These are phyloP conservation scores for Kryptolebias marmoratus DNA, from an alignment of 2,113 vertebrate genomes.

Conservation along the genomic window DNA sequence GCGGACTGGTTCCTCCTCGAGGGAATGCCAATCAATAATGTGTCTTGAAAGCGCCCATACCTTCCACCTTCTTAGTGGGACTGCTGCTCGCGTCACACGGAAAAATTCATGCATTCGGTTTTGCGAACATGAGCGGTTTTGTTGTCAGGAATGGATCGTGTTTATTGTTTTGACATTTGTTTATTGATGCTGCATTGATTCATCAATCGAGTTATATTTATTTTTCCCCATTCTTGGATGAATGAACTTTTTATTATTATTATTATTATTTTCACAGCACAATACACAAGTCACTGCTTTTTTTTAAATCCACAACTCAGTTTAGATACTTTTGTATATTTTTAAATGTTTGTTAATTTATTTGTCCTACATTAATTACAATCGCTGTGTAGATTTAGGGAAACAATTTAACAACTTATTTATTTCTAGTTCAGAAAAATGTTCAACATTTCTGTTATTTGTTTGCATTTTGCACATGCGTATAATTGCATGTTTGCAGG, in stretches of 20 bases:
- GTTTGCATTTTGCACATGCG: neutral
- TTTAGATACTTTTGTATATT: neutral
- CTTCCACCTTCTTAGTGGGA: conserved; percentile 50
- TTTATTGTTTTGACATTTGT: conserved; percentile 60
- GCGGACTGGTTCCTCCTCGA: conserved; percentile 72
- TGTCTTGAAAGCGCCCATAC: conserved; percentile 69
- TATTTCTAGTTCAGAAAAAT: neutral
- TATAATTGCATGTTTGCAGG: conserved; percentile 22
- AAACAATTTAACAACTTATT: neutral
- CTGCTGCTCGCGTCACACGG: conserved; percentile 74
- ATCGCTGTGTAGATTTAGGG: conserved; percentile 19
- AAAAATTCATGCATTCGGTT: conserved; percentile 69
- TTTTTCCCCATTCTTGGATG: conserved; percentile 13
- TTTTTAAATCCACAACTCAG: conserved; percentile 26
- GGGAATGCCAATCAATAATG: conserved; percentile 83
- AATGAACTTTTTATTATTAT: conserved; percentile 45
- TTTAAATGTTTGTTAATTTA: conserved; percentile 2
- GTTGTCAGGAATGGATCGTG: conserved; percentile 52
- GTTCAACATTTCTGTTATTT: neutral
- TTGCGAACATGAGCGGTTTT: conserved; percentile 51
- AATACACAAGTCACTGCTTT: neutral
- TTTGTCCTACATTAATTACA: conserved; percentile 12
- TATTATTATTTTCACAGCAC: conserved; percentile 16
- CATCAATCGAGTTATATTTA: conserved; percentile 36
- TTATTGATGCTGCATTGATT: conserved; percentile 58